Percentiles rank a stretch among this genome's conserved stretches.
Conservation (phyloP, 2,113 vertebrate species). For the Uria aalge region DNA sequence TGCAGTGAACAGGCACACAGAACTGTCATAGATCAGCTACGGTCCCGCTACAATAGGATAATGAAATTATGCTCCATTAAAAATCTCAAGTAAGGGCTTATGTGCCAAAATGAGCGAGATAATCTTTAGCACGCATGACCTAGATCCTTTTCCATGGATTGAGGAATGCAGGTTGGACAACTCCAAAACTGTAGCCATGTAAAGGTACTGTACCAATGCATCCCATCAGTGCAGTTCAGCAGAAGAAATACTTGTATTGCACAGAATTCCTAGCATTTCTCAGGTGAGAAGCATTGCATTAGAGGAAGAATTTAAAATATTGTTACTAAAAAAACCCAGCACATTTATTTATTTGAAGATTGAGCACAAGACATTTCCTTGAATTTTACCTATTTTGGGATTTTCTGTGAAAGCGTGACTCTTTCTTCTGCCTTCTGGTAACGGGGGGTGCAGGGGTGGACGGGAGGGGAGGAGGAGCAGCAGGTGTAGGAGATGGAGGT, state of each 20-base stretch:
- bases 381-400: constrained; percentile 87
- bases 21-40: neutral
- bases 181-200: neutral
- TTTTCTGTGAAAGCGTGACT: constrained; percentile 77
- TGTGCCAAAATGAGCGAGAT: neutral
- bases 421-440: constrained; percentile 80
- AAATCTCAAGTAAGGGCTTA: neutral
- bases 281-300: neutral
- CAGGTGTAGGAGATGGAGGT: constrained; percentile 80
- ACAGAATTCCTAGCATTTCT: neutral
- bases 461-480: constrained; percentile 88
- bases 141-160: neutral
- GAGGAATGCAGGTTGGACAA: neutral
- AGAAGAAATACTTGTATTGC: neutral
- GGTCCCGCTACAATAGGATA: neutral
- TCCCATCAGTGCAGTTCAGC: neutral
- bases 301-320: neutral
- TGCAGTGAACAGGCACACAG: neutral
- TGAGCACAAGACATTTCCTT: neutral
- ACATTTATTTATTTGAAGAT: neutral
- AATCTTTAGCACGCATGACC: neutral
- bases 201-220: neutral
- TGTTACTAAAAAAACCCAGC: neutral
- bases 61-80: neutral
- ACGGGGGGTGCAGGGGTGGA: constrained; percentile 88